phyloP scores from a whole-genome alignment of 2,113 vertebrate species.

The Ophthalmolycus amberensis region DNA sequence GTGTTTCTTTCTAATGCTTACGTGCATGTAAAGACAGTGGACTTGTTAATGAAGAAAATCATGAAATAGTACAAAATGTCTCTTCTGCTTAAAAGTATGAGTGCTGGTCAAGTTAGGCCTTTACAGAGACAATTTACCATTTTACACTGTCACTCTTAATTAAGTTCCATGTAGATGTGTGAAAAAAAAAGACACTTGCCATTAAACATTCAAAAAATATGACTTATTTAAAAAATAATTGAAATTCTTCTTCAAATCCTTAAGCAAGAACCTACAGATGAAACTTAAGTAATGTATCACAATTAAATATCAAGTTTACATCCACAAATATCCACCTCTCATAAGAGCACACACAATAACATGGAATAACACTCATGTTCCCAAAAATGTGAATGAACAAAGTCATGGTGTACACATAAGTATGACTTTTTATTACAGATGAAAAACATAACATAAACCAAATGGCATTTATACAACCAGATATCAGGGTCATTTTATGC shows the following conservation, averaged over 20 bases:
- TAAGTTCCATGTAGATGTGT: background rate
- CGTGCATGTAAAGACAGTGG: background rate
- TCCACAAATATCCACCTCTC: background rate
- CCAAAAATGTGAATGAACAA: background rate
- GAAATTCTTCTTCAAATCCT: background rate
- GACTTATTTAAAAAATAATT: background rate
- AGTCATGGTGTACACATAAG: background rate
- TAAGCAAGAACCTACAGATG: background rate
- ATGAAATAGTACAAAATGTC: background rate
- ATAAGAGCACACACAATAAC: background rate
- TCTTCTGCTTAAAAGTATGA: background rate
- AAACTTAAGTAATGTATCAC: no score
- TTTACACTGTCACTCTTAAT: background rate
- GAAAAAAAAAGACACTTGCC: no score
- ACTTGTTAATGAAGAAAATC: background rate
- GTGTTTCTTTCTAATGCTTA: background rate
- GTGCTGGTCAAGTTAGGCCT: background rate
- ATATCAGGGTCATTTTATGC: background rate
- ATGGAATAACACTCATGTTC: background rate
- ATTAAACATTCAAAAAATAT: background rate
- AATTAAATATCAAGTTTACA: background rate
- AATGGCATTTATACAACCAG: constrained; percentile 29
- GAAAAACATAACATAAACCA: constrained; percentile 30
- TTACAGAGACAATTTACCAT: background rate
- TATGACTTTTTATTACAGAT: constrained; percentile 52